These are phyloP conservation scores for Hydrozoanthus gracilis DNA, from an alignment of 92 coral and sea anemone species.

Conservation along the genomic window DNA sequence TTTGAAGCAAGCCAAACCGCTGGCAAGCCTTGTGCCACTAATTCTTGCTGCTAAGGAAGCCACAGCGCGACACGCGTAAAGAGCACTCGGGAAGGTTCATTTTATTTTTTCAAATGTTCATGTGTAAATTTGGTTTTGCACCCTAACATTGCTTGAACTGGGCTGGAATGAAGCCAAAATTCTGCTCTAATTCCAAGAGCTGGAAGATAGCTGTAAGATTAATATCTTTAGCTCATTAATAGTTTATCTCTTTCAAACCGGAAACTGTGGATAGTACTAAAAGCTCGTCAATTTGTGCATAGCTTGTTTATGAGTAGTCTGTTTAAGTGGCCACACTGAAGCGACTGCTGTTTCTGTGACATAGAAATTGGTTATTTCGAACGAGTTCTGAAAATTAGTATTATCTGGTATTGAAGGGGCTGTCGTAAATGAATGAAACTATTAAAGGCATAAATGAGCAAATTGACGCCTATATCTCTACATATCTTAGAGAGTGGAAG, in stretches of 20 bases:
- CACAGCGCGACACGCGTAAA: slow-evolving; percentile 78
- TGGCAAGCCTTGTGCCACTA: slow-evolving; percentile 98
- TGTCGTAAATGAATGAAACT: no score
- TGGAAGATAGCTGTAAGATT: background rate
- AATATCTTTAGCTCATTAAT: no score
- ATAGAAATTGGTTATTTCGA: background rate
- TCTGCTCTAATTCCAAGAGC: background rate
- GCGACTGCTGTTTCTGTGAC: background rate
- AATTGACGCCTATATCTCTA: no score
- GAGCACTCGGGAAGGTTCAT: background rate
- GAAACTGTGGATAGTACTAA: no score
- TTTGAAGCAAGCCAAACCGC: slow-evolving; percentile 97
- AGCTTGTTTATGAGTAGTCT: background rate
- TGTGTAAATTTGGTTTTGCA: slow-evolving; percentile 9
- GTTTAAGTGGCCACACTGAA: background rate
- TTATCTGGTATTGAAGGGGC: no score
- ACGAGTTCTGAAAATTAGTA: background rate
- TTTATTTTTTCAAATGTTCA: background rate
- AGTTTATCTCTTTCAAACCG: no score
- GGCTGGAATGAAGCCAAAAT: background rate
- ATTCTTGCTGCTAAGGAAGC: slow-evolving; percentile 99
- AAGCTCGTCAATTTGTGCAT: background rate
- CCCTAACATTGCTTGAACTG: background rate
- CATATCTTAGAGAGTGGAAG: no score
- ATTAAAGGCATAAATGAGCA: no score